Evolutionary conservation across 2,888 invertebrate genomes (phyloP), one percentile per base, ranked within the genome.

Genomic region (Busseola fusca): DNA sequence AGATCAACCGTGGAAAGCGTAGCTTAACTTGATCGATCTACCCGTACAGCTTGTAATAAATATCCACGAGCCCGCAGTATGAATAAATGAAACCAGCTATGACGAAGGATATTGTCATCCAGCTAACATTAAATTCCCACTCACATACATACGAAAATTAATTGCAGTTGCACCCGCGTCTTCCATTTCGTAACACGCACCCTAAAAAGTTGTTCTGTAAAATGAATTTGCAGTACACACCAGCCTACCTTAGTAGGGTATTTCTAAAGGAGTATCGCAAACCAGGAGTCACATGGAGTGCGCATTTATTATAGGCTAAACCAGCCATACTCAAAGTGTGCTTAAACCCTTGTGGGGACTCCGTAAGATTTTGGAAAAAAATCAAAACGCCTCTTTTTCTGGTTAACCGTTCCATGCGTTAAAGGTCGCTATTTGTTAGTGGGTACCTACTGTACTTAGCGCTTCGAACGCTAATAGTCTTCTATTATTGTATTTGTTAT

Each of bases 261-360:
- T 48, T 76, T 76, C 14, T 60, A 56, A 45, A 50, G 45, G 30
- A 52, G 57, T 54, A 65, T 45, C 12, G 21, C 54, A 21, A 27
- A 54, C 16, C 5, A 5, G 52, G 25, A 76, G 48, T 57, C 21
- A 18, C 30, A 37, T 21, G 30, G 7, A 62, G 34, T 21, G 27
- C 10, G 25, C 69, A 69, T 80, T 64, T 65, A 69, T 69, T 76
- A 80, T 42, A 62, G 48, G 42, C 40, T 62, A 48, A 69, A 57
- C 63, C n/a, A n/a, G n/a, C n/a, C n/a, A n/a, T n/a, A n/a, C n/a
- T n/a, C n/a, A n/a, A n/a, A n/a, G n/a, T n/a, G n/a, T n/a, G n/a
- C n/a, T n/a, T n/a, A n/a, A n/a, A n/a, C n/a, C n/a, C n/a, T n/a
- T n/a, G n/a, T n/a, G n/a, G n/a, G n/a, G n/a, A n/a, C n/a, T n/a